A percentile compares a stretch with the other conserved stretches of the same genome.
phyloP scores from a whole-genome alignment of 2,888 invertebrate genomes.

The Drosophila neoperkinsi region DNA sequence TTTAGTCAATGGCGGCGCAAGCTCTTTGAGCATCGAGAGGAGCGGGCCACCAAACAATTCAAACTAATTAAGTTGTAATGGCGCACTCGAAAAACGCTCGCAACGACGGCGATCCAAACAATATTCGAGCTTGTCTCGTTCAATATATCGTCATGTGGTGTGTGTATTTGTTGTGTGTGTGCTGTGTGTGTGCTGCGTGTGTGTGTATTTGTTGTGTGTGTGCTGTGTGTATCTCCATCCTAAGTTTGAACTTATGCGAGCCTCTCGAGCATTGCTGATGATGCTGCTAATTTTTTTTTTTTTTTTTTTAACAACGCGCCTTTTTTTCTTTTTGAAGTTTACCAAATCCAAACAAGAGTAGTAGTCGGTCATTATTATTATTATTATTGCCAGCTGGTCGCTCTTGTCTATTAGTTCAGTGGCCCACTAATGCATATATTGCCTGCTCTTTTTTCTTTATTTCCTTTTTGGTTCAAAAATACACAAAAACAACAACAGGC shows the following conservation, averaged over 20 bases:
- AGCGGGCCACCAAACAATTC: conserved; percentile 72
- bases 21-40: conserved; percentile 56
- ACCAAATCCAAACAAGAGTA: conserved; percentile 54
- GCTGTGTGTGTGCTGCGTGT: neutral
- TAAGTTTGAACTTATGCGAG: conserved; percentile 34
- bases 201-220: too few species aligned
- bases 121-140: conserved; percentile 61
- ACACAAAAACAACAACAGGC: conserved; percentile 28
- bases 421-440: conserved; percentile 79
- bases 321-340: conserved; percentile 58
- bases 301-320: conserved; percentile 6
- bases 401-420: conserved; percentile 77
- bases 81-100: conserved; percentile 70
- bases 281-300: conserved; percentile 71
- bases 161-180: conserved; percentile 11
- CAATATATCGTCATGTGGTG: conserved; percentile 33
- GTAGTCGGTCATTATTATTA: conserved; percentile 38
- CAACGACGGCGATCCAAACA: conserved; percentile 50
- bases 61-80: conserved; percentile 80
- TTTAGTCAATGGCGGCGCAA: conserved; percentile 50
- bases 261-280: conserved; percentile 55
- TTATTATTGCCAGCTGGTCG: conserved; percentile 32
- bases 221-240: conserved; percentile 15
- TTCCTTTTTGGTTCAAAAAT: conserved; percentile 9
- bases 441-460: conserved; percentile 53